Evolutionary conservation across 2,888 invertebrate genomes (phyloP), one percentile per base, ranked within the genome.

Genomic region (Euspilapteryx auroguttella): DNA sequence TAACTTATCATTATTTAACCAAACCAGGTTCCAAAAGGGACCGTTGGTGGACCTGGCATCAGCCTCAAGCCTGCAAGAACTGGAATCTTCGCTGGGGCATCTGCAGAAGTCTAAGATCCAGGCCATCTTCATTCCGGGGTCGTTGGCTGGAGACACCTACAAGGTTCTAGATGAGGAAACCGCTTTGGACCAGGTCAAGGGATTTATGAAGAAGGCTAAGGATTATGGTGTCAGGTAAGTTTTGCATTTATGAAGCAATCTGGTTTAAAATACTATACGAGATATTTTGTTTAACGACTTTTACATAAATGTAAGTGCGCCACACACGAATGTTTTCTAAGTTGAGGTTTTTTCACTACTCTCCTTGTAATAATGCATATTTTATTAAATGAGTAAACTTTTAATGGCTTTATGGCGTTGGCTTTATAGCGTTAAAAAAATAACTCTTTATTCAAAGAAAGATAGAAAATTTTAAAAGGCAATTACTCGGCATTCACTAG

Each of bases 21-120:
- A 7, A n/a, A 4, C 25, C 37, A 80, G 80, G 79, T 92, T 82
- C 79, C 85, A 96, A 57, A 82, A 86, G 45, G 88, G 89, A 15
- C 85, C 89, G 0, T 65, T 90, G 23, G 84, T 87, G 33, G 85
- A 89, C 48, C 61, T 85, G 4, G n/a, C n/a, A n/a, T 64, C 78
- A 25, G 59, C 38, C 0, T 35, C 36, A 0, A 22, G 32, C 1
- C 37, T 36, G 14, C 48, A 43, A 25, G 34, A 31, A 4, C 22
- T 27, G n/a, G 20, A 28, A 13, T 9, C 21, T 0, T 44, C 36
- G 0, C 28, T 50, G 7, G 46, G 51, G 9, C 11, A 20, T 0
- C 33, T 47, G 2, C 35, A 66, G 12, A 38, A 43, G 0, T 5
- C 17, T 8, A 8, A 8, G 5, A 8, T 17, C 8, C 75, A 81